phyloP scores from a whole-genome alignment of 2,888 invertebrate species.

The Leptarthrus brevirostris region DNA sequence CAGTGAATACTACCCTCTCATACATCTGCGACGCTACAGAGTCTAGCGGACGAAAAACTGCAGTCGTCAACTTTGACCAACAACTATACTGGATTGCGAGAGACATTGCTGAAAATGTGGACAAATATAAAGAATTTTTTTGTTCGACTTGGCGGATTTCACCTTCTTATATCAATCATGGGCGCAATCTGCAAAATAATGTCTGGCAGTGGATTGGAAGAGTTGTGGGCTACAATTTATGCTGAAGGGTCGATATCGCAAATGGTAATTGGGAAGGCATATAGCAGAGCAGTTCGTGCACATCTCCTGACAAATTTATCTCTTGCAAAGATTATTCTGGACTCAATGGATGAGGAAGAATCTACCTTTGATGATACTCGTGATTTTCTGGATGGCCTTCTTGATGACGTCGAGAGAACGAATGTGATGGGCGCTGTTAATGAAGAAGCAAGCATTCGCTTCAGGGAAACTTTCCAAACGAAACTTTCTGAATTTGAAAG shows the following conservation, averaged over 20 bases:
- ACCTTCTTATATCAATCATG: neutral
- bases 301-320: conserved; percentile 1
- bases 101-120: neutral
- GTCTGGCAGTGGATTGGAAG: conserved; percentile 19
- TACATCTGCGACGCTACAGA: neutral
- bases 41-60: neutral
- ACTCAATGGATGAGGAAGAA: conserved; percentile 17
- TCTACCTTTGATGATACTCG: conserved; percentile 18
- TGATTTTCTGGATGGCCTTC: conserved; percentile 17
- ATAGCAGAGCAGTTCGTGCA: neutral
- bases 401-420: conserved; percentile 4
- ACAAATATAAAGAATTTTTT: neutral
- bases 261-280: conserved; percentile 11
- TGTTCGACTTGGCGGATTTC: conserved; percentile 14
- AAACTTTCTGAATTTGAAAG: too few relatives aligned
- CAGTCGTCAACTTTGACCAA: neutral
- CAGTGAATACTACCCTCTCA: neutral
- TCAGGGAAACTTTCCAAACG: too few relatives aligned
- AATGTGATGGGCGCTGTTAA: neutral
- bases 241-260: neutral
- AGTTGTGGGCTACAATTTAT: conserved; percentile 29
- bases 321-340: conserved; percentile 17
- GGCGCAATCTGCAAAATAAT: conserved; percentile 23
- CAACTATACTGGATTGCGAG: neutral
- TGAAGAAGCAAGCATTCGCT: too few relatives aligned